Evolutionary conservation across 35 echinoderm and acorn worm genomes (phyloP).

Genomic region (Apostichopus japonicus): DNA sequence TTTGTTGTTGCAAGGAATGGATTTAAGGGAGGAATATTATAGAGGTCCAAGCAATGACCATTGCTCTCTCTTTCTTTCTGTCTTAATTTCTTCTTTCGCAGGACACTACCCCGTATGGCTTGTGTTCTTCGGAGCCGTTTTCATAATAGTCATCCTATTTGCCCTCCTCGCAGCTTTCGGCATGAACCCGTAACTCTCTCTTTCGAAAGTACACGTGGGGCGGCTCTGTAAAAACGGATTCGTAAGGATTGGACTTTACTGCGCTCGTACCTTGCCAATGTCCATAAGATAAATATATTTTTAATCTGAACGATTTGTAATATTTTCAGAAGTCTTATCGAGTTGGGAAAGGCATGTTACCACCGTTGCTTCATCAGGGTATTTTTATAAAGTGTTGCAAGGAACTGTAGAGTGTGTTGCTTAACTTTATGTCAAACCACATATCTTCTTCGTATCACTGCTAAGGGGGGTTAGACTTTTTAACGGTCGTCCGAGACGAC

Average conservation of each 20-base stretch:
- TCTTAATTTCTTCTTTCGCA: background rate
- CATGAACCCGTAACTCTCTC: background rate
- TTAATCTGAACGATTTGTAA: background rate
- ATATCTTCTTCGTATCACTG: no score
- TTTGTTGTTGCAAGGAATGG: no score
- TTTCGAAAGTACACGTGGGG: background rate
- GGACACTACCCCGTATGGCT: constrained; percentile 23
- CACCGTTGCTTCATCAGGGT: background rate
- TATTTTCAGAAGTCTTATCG: background rate
- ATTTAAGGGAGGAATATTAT: no score
- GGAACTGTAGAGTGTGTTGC: no score
- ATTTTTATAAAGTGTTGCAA: no score
- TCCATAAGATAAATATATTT: background rate
- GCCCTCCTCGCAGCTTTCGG: constrained; percentile 20
- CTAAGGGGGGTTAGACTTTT: no score
- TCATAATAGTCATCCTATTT: background rate
- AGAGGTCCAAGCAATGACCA: no score
- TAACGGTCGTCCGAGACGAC: no score
- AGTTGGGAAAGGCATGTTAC: background rate
- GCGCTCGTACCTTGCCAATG: constrained; percentile 14
- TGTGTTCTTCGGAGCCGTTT: constrained; percentile 18
- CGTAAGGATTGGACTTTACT: background rate
- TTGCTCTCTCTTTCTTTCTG: no score
- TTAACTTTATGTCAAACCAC: no score
- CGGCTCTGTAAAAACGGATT: no score